Conservation (phyloP, 2,113 vertebrate genomes). For the Oncorhynchus kisutch region DNA sequence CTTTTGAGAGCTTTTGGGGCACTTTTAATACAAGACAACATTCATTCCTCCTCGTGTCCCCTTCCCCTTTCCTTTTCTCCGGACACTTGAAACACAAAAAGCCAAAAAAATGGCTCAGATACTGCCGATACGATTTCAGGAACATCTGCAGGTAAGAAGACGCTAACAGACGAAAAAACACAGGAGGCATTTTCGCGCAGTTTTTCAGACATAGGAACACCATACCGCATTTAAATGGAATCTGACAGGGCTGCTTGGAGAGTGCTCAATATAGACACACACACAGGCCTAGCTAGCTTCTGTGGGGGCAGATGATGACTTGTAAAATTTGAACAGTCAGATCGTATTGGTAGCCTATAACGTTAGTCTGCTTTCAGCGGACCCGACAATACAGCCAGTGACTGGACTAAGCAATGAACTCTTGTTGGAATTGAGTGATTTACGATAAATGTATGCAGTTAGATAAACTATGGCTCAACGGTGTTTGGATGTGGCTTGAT, state of each 20-base stretch:
- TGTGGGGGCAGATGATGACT: slow-evolving; percentile 71
- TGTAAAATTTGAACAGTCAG: slow-evolving; percentile 67
- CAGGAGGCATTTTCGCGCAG: slow-evolving; percentile 19
- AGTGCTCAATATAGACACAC: slow-evolving; percentile 70
- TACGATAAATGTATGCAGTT: too few relatives aligned
- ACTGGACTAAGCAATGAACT: too few relatives aligned
- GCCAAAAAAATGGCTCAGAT: slow-evolving; percentile 74
- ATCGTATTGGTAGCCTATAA: slow-evolving; percentile 10
- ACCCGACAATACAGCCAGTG: slow-evolving; percentile 43
- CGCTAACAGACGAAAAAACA: not conserved
- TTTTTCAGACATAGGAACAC: slow-evolving; percentile 33
- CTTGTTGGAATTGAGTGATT: too few relatives aligned
- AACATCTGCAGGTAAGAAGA: slow-evolving; percentile 80
- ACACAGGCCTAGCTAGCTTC: slow-evolving; percentile 70
- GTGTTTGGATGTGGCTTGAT: too few relatives aligned
- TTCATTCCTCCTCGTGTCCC: slow-evolving; percentile 50
- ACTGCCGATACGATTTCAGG: slow-evolving; percentile 79
- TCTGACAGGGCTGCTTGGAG: slow-evolving; percentile 60
- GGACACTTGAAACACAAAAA: slow-evolving; percentile 39
- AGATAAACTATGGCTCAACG: too few relatives aligned
- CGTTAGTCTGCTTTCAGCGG: not conserved
- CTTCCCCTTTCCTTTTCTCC: slow-evolving; percentile 60
- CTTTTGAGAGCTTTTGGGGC: slow-evolving; percentile 51
- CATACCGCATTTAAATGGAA: slow-evolving; percentile 65
- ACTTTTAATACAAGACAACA: slow-evolving; percentile 38